phyloP scores from a whole-genome alignment of 1,140 invertebrate species.

The Chelonus insularis region DNA sequence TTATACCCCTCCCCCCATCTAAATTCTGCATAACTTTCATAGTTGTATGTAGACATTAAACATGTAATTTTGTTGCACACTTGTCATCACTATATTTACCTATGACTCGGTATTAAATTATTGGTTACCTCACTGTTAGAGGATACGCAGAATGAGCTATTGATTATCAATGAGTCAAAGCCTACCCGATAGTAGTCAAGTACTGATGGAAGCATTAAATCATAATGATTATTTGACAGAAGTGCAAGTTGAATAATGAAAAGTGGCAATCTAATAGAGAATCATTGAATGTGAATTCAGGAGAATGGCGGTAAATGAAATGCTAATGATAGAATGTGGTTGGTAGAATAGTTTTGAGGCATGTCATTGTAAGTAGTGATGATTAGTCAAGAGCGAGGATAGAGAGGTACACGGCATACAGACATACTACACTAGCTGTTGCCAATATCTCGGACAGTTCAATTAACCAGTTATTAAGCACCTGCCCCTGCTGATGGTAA shows the following conservation, averaged over 20 bases:
- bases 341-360: conserved; percentile 12
- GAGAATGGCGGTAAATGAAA: background rate
- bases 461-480: conserved; percentile 53
- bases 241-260: background rate
- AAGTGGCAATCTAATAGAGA: background rate
- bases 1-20: conserved; percentile 21
- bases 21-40: background rate
- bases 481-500: conserved; percentile 39
- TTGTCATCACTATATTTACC: background rate
- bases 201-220: conserved; percentile 20
- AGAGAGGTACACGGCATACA: conserved; percentile 15
- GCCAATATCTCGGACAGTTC: conserved; percentile 47
- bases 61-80: background rate
- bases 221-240: conserved; percentile 8
- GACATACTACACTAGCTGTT: conserved; percentile 30
- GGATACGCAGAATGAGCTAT: background rate
- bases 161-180: background rate
- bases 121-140: background rate
- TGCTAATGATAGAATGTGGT: background rate
- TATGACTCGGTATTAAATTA: background rate
- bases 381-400: conserved; percentile 20
- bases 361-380: conserved; percentile 20
- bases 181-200: background rate
- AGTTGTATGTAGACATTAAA: too few relatives aligned
- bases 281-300: background rate